A percentile compares a stretch with the other conserved stretches of the same genome.
Conservation (phyloP, 2,113 vertebrate genomes). For the Pristiophorus japonicus region DNA sequence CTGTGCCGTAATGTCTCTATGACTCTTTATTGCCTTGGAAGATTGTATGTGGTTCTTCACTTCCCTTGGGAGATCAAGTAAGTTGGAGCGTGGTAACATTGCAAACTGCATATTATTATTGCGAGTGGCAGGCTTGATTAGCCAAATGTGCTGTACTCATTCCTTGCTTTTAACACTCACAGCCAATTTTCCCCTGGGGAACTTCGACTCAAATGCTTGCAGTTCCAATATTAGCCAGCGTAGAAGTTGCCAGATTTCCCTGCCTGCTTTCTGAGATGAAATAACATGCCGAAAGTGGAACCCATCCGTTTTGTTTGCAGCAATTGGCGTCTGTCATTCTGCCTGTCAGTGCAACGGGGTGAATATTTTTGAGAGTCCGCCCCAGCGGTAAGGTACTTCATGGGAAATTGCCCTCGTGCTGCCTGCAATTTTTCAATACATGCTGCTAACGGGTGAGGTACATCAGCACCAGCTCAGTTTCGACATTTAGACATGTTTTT, state of each 20-base stretch:
- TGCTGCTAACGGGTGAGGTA: neutral
- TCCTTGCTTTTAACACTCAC: neutral
- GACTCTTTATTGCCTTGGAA: neutral
- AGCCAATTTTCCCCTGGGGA: neutral
- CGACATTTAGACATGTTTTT: neutral
- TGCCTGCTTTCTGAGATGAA: neutral
- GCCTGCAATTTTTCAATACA: neutral
- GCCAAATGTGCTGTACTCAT: neutral
- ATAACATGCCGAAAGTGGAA: neutral
- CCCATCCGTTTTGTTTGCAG: too few relatives aligned
- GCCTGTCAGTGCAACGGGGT: neutral
- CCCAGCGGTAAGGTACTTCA: too few relatives aligned
- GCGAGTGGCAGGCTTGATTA: neutral
- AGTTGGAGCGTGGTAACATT: neutral
- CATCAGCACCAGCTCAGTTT: neutral
- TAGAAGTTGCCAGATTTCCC: neutral
- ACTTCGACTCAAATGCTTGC: neutral
- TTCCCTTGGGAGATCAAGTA: neutral
- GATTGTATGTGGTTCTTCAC: too few relatives aligned
- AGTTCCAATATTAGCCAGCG: too few relatives aligned
- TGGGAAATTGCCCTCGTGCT: neutral
- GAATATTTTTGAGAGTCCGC: neutral
- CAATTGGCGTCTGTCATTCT: too few relatives aligned
- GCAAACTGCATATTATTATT: neutral
- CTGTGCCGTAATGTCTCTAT: too few relatives aligned